Base-by-base conservation (phyloP, 2,113 vertebrate species). In the Chunga burmeisteri region DNA sequence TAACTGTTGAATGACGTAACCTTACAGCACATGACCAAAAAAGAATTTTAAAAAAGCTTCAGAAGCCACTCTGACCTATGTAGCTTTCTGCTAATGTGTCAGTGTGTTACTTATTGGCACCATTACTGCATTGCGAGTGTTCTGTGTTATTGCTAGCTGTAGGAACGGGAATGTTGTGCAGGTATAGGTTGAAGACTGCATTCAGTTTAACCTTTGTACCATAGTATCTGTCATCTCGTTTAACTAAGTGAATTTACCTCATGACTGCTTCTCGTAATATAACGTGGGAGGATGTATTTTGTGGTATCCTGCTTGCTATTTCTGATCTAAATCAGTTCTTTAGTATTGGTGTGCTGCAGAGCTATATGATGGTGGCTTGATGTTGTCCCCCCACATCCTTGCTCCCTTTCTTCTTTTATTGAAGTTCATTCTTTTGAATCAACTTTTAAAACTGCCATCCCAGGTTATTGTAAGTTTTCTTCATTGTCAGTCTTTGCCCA, bases 361-460 rank as follows among this genome's bases (percentile, higher is more conserved):
- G 5, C 7, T 62, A 5, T 50, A 23, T 73, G 11, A 16, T 20
- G 20, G 18, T 49, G 36, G 7, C 23, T 16, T 44, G 17, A 32
- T 58, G 8, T 67, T 9, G 2, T 30, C 14, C 4, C 3, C 4
- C 12, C 0, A 1, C 6, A 1, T 50, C 15, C 9, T 3, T 8
- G 0, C 12, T 46, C 2, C 0, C 0, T 34, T 71, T 53, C 2
- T n/a, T 34, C 55, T 66, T 46, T 29, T 27, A 22, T 12, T 52
- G 25, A 47, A 30, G 5, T 68, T 82, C 78, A 12, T 30, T 53
- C 18, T 65, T 75, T 30, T 34, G 10, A 56, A 56, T 49, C 49
- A 72, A 7, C 34, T 20, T 53, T 71, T 71, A 23, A 47, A 74
- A 59, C 8, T 66, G 15, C 29, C 3, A 30, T 79, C 17, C 12